Evolutionary conservation across 2,888 invertebrate genomes (phyloP).

Genomic region (Amorpha juglandis): DNA sequence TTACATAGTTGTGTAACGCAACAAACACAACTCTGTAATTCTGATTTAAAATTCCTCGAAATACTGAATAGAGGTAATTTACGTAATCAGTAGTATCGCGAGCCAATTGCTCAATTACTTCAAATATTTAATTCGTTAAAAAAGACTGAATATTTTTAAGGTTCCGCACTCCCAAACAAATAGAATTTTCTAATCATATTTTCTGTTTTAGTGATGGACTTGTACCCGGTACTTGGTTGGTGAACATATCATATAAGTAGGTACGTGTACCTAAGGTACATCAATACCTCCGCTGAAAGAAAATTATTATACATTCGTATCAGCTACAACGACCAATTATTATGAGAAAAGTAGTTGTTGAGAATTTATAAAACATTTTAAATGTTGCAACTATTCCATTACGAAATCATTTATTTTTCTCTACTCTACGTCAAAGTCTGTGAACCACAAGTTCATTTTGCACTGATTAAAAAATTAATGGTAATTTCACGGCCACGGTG

Average conservation of each 20-base stretch:
- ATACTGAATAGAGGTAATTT: background rate
- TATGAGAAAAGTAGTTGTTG: too few relatives aligned
- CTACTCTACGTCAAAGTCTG: background rate
- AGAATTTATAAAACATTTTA: too few relatives aligned
- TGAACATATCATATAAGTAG: too few relatives aligned
- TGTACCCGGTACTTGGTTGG: too few relatives aligned
- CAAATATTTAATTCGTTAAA: background rate
- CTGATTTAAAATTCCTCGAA: background rate
- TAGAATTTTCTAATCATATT: too few relatives aligned
- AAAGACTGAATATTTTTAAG: background rate
- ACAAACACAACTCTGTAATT: background rate
- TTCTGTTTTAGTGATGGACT: too few relatives aligned
- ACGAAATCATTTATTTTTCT: too few relatives aligned
- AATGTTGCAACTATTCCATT: too few relatives aligned
- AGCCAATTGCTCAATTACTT: background rate
- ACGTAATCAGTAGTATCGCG: background rate
- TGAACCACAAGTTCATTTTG: background rate
- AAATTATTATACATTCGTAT: too few relatives aligned
- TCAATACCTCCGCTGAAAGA: too few relatives aligned
- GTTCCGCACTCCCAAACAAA: background rate
- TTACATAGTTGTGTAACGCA: background rate
- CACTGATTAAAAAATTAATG: conserved; percentile 24
- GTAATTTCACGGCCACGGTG: conserved; percentile 45
- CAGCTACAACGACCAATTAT: too few relatives aligned
- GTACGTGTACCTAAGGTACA: too few relatives aligned